Base-by-base conservation (phyloP, 2,113 vertebrate genomes). In the Montifringilla adamsi region DNA sequence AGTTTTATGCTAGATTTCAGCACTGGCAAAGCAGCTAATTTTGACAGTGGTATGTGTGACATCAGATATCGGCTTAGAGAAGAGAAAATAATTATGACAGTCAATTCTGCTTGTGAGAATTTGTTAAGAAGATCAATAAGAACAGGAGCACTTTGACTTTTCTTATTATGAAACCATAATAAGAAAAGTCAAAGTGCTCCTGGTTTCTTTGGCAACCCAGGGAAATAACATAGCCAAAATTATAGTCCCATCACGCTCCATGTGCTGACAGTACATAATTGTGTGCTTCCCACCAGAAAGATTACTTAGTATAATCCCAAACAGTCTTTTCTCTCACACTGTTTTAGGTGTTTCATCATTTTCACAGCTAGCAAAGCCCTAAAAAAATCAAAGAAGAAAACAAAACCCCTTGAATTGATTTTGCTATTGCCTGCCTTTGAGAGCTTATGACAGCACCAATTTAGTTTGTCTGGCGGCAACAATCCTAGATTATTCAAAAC, bases 161-260 rank as follows among this genome's bases (percentile, higher is more conserved):
- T 80, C 67, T 91, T 91, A 90, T 88, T 82, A 90, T 58, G n/a
- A n/a, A n/a, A n/a, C n/a, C n/a, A n/a, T n/a, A n/a, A n/a, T n/a
- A n/a, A n/a, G n/a, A n/a, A n/a, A n/a, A n/a, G n/a, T n/a, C n/a
- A n/a, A n/a, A n/a, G n/a, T n/a, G n/a, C n/a, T n/a, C n/a, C n/a
- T n/a, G 52, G 94, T 97, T 97, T 94, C 97, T 97, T 55, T 89
- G 85, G 95, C 81, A 97, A 97, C 93, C 87, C 47, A 44, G 53
- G 62, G 59, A 96, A 94, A 95, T 89, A 89, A 91, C 84, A 89
- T n/a, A 56, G 73, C 78, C 87, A 90, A 95, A 96, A 97, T 95
- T 93, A 90, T 44, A 96, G 94, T 93, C 87, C 90, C 90, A 94
- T 95, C 93, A 94, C 4, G 17, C 77, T 83, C 87, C 80, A 44